These are phyloP conservation scores for Aphidius colemani DNA, from an alignment of 2,888 invertebrate species.

Conservation along the genomic window DNA sequence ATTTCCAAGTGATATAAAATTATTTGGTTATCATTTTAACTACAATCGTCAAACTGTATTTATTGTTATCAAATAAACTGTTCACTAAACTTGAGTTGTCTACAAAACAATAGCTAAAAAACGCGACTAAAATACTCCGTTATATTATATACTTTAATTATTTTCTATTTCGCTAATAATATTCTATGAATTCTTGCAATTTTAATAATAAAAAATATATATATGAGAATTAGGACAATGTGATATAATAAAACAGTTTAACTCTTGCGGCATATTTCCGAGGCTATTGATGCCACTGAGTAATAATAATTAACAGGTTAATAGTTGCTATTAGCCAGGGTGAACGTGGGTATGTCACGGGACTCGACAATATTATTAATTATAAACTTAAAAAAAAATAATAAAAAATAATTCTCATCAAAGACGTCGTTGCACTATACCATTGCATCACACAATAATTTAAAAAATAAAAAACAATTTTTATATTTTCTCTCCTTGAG, in stretches of 20 bases:
- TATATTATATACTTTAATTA: no score
- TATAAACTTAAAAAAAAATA: constrained; percentile 1
- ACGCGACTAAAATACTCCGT: no score
- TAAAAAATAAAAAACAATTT: not conserved
- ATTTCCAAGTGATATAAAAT: no score
- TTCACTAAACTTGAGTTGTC: no score
- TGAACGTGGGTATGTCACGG: constrained; percentile 32
- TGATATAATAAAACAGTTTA: constrained; percentile 49
- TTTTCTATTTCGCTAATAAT: no score
- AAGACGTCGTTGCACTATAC: no score
- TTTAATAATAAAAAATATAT: constrained; percentile 5
- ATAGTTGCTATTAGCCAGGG: constrained; percentile 48
- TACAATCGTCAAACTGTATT: no score
- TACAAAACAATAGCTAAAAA: no score
- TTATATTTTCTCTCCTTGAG: not conserved
- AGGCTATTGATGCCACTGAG: constrained; percentile 46
- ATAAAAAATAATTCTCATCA: no score
- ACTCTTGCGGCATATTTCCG: constrained; percentile 42
- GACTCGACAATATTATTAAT: constrained; percentile 5
- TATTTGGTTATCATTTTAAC: no score
- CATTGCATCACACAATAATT: not conserved
- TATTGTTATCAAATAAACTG: no score
- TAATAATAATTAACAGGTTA: constrained; percentile 52
- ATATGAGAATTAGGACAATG: constrained; percentile 54
- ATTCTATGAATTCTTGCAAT: no score